phyloP scores from a whole-genome alignment of 1,140 invertebrate species.

The Plutomurus gul region DNA sequence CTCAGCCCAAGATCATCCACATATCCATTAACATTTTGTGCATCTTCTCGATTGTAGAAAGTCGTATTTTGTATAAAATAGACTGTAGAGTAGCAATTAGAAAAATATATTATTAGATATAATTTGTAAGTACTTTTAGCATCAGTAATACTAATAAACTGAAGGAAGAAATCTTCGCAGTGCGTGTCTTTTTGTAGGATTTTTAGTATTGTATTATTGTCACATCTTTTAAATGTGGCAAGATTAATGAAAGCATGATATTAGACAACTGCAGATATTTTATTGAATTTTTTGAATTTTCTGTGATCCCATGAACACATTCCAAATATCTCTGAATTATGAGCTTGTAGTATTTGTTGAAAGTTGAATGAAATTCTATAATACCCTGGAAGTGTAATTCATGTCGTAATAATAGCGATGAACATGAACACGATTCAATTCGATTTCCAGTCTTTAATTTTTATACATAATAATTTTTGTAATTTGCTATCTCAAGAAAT shows the following conservation, averaged over 20 bases:
- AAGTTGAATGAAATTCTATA: slow-evolving; percentile 9
- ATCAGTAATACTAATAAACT: no score
- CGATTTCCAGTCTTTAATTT: slow-evolving; percentile 9
- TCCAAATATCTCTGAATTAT: slow-evolving; percentile 40
- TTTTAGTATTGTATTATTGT: no score
- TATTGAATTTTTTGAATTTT: slow-evolving; percentile 12
- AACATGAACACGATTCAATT: neutral
- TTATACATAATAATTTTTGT: neutral
- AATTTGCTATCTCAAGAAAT: no score
- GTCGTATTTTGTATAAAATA: neutral
- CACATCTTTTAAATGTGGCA: no score
- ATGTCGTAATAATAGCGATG: no score
- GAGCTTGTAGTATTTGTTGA: slow-evolving; percentile 35
- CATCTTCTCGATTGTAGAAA: neutral
- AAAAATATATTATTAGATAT: no score
- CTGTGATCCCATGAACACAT: slow-evolving; percentile 42
- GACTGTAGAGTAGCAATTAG: neutral
- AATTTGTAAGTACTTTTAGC: no score
- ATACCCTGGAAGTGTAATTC: no score
- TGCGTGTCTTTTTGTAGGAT: no score
- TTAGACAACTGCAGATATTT: neutral
- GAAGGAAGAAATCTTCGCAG: no score
- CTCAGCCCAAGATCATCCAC: neutral
- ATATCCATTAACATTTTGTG: slow-evolving; percentile 24
- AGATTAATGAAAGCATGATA: no score